Conservation (phyloP, 1,140 invertebrate genomes). For the Intoshia linei region DNA sequence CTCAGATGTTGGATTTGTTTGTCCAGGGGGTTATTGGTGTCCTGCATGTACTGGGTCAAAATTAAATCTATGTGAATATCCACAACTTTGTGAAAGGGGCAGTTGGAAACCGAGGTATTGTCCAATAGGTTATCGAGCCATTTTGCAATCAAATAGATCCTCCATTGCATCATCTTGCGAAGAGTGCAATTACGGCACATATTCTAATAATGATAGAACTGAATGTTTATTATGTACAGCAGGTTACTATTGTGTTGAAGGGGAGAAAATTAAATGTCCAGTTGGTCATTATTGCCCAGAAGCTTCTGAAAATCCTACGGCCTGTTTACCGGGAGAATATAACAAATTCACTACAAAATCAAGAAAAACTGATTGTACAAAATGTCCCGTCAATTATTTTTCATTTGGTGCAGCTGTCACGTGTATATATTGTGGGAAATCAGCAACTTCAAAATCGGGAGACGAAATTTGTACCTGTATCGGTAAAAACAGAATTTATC, state of each 20-base stretch:
- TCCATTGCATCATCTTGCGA: neutral
- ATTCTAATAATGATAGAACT: constrained; percentile 9
- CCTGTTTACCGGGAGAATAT: constrained; percentile 13
- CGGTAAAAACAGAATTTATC: constrained; percentile 13
- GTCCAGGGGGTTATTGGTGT: no score
- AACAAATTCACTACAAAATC: neutral
- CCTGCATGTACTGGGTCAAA: no score
- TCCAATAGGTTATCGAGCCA: no score
- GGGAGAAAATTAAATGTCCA: constrained; percentile 12
- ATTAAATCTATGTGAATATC: no score
- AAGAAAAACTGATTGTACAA: neutral
- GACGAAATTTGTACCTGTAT: constrained; percentile 11
- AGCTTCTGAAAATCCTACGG: constrained; percentile 10
- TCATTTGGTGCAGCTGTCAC: neutral
- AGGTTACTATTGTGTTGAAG: constrained; percentile 9
- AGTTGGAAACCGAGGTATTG: no score
- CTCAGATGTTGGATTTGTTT: no score
- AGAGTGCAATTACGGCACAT: neutral
- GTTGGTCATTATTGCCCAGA: constrained; percentile 13
- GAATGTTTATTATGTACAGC: constrained; percentile 9
- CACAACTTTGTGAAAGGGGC: no score
- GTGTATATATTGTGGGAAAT: constrained; percentile 14
- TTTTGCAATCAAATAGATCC: no score
- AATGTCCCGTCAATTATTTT: neutral
- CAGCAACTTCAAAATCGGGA: constrained; percentile 8